These are phyloP conservation scores for Carposina sasakii DNA, from an alignment of 1,140 invertebrate genomes.

Conservation along the genomic window DNA sequence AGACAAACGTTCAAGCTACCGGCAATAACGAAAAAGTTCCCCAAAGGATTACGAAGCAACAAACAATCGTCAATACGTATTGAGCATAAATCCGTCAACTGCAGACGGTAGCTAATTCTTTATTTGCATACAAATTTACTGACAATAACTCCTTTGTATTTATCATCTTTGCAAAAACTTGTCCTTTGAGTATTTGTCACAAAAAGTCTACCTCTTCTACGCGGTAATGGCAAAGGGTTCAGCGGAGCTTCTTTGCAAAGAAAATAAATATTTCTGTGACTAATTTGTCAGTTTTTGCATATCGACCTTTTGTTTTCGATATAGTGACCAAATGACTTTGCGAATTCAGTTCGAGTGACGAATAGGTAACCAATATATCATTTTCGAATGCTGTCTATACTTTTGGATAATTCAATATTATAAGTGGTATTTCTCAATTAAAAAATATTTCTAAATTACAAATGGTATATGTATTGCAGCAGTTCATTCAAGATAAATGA, in stretches of 20 bases:
- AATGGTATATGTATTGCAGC: too few relatives aligned
- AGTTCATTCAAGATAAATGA: too few relatives aligned
- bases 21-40: slow-evolving; percentile 19
- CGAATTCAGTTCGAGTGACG: too few relatives aligned
- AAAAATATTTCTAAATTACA: too few relatives aligned
- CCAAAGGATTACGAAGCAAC: slow-evolving; percentile 24
- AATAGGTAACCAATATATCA: too few relatives aligned
- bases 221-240: slow-evolving; percentile 36
- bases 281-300: slow-evolving; percentile 30
- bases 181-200: too few relatives aligned
- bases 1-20: too few relatives aligned
- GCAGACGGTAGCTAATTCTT: slow-evolving; percentile 58
- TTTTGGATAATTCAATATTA: too few relatives aligned
- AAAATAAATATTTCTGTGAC: slow-evolving; percentile 16
- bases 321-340: too few relatives aligned
- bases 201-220: slow-evolving; percentile 54
- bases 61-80: slow-evolving; percentile 34
- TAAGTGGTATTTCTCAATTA: too few relatives aligned
- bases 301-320: too few relatives aligned
- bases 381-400: too few relatives aligned
- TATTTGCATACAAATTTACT: slow-evolving; percentile 60
- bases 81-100: slow-evolving; percentile 42
- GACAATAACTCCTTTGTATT: slow-evolving; percentile 49
- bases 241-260: slow-evolving; percentile 22
- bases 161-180: slow-evolving; percentile 30